phyloP scores from a whole-genome alignment of 2,113 vertebrate species.

The Vulpes ferrilata region DNA sequence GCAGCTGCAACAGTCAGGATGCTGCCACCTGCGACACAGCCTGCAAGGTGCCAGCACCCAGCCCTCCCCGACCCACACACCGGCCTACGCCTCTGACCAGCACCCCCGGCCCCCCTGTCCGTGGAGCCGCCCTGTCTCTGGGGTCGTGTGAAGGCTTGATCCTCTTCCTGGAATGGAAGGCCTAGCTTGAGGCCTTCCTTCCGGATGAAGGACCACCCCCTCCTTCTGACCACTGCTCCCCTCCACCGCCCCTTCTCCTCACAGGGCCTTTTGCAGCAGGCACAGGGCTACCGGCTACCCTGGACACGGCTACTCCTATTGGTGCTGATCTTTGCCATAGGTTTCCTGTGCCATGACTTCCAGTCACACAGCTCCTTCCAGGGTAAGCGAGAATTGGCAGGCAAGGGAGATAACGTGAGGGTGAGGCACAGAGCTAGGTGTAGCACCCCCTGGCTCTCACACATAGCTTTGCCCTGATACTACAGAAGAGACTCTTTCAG shows the following conservation, averaged over 20 bases:
- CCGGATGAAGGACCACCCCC: background rate
- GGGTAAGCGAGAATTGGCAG: slow-evolving; percentile 83
- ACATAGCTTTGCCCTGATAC: background rate
- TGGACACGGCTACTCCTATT: slow-evolving; percentile 92
- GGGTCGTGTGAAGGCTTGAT: background rate
- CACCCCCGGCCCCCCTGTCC: background rate
- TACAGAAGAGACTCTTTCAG: background rate
- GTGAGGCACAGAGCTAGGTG: background rate
- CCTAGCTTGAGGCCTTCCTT: background rate
- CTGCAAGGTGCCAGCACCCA: slow-evolving; percentile 90
- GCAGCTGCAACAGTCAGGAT: slow-evolving; percentile 78
- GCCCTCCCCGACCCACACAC: background rate
- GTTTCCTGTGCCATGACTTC: slow-evolving; percentile 93
- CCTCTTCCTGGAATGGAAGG: background rate
- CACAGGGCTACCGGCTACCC: slow-evolving; percentile 90
- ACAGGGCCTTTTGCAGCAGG: slow-evolving; percentile 91
- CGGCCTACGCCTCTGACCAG: background rate
- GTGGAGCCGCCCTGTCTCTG: background rate
- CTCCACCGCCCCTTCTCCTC: fast-evolving
- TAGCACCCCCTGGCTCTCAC: too few species aligned
- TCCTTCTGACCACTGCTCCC: background rate
- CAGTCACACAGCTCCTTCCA: slow-evolving; percentile 91
- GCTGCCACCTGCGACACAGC: slow-evolving; percentile 87
- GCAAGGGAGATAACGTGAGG: background rate
- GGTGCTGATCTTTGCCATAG: slow-evolving; percentile 87